Evolutionary conservation across 2,888 invertebrate species (phyloP), one percentile per base, ranked within the genome.

Genomic region (Pseudococcus longispinus): DNA sequence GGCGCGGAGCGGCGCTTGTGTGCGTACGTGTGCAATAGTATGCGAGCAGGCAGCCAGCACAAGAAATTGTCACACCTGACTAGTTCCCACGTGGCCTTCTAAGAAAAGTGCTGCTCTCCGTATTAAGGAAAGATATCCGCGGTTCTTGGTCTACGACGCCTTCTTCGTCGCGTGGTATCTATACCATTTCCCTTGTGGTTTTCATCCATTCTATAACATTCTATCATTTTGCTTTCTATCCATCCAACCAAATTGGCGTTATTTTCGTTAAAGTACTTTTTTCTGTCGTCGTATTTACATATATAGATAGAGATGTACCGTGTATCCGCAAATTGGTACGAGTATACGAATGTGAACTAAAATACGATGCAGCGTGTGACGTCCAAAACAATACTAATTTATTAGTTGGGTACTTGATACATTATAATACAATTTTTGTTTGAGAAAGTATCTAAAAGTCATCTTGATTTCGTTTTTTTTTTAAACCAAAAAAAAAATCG

Each of bases 61-160:
- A 84, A 84, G 84, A 84, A 84, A 84, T 84, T 84, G 84, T 84
- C 84, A 84, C 84, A 84, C 84, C 84, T 84, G 84, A 84, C 84
- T 84, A 84, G 84, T 84, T 84, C 84, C 84, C 84, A 84, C 84
- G 84, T 84, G 84, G 84, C 84, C 84, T 84, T 84, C 84, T 84
- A 84, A 84, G 84, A 84, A 84, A 84, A 84, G 84, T 84, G 42
- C 65, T 65, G 8, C 84, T 60, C 42, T 20, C 37, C 84, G 60
- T 84, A 60, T 84, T 80, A 80, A 80, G 77, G 77, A 42, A 80
- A 80, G 77, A 80, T 80, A 80, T 80, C 77, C 77, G 65, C 84
- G 84, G 84, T 84, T 84, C 84, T 84, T 84, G 84, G 84, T 84
- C 84, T 55, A 84, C 84, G 60, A 65, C 20, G 84, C 65, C 55